Base-by-base conservation (phyloP, 1,140 invertebrate genomes). In the Ceratina calcarata region DNA sequence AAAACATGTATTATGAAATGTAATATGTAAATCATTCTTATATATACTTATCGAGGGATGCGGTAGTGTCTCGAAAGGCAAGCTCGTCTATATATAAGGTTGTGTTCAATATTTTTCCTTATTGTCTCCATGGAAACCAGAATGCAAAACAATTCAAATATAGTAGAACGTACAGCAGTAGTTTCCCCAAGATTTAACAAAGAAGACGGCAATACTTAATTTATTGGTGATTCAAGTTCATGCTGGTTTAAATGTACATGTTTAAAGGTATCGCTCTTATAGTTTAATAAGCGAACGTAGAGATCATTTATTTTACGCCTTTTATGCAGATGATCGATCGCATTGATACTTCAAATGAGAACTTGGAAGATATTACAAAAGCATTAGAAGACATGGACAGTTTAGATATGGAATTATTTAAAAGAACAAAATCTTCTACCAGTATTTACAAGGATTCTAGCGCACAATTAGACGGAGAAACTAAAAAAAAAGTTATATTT, bases 401-500 rank as follows among this genome's bases (percentile, higher is more conserved):
- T 58, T 66, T 79, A 37, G 76, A 82, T 55, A 73, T 73, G 20
- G 53, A 68, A 15, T 62, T 79, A 61, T 57, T 79, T 78, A 81
- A 78, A 37, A 81, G 64, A 55, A n/a, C 64, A 73, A 68, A 67
- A n/a, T 53, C 62, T 22, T 15, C 64, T 49, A 72, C 24, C 18
- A 82, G 12, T 20, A 13, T 27, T 55, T 20, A 37, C 16, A 78
- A 78, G 70, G 68, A 67, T 72, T 65, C 53, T 70, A 76, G 55
- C 27, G 18, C 16, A 7, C 60, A 68, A 8, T 53, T 27, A 8
- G 62, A 66, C 45, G 55, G 61, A n/a, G 80, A 79, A 49, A 62
- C 37, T 4, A 88, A 85, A 70, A 89, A 88, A 66, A 90, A 85
- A 79, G 86, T 89, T 55, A 58, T 75, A 37, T 88, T 90, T 61